These are phyloP conservation scores for Manis crassicaudata DNA, from an alignment of 2,797 vertebrate species.

Conservation along the genomic window DNA sequence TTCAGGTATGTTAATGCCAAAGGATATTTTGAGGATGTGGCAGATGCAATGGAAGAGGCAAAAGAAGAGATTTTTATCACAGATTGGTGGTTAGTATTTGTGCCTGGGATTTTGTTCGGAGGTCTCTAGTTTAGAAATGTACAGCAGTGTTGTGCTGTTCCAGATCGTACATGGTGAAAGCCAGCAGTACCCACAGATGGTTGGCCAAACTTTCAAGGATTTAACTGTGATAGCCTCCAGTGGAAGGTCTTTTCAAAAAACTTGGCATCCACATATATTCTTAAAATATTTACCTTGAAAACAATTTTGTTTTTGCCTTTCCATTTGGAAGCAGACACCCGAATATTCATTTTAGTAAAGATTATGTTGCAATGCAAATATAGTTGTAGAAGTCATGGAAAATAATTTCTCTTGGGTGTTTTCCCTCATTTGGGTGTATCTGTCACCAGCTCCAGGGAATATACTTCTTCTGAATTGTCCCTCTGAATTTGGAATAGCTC, in stretches of 20 bases:
- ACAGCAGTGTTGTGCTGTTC: conserved; percentile 31
- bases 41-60: conserved; percentile 94
- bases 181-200: conserved; percentile 71
- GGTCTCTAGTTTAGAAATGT: conserved; percentile 26
- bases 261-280: conserved; percentile 69
- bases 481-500: neutral
- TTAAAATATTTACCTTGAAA: conserved; percentile 45
- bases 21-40: conserved; percentile 95
- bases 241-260: conserved; percentile 81
- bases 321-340: neutral
- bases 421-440: neutral
- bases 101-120: conserved; percentile 1
- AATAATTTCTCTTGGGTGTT: neutral
- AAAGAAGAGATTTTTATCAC: conserved; percentile 99
- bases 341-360: neutral
- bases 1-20: conserved; percentile 97
- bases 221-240: conserved; percentile 58
- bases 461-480: neutral
- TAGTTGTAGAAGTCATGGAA: neutral
- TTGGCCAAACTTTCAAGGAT: conserved; percentile 79
- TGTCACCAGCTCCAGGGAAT: neutral
- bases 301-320: conserved; percentile 10
- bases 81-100: conserved; percentile 95
- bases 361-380: neutral
- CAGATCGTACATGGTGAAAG: conserved; percentile 70